Evolutionary conservation across 2,888 invertebrate species (phyloP).

Genomic region (Drosophila rellima): DNA sequence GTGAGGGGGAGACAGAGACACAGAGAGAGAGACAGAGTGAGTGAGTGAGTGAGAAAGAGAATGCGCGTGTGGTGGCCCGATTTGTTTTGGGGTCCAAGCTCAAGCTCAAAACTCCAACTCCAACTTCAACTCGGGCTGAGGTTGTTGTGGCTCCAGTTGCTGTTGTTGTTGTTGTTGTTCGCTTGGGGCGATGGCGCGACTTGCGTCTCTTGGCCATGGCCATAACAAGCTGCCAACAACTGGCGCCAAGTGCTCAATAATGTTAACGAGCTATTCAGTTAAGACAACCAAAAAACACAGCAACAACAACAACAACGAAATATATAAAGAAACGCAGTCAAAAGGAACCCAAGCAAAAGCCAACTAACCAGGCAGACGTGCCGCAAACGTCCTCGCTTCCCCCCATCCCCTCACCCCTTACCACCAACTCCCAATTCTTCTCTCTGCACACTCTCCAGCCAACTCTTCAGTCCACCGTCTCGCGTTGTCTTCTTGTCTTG

Average conservation of each 20-base stretch:
- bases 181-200: conserved; percentile 70
- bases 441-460: not conserved
- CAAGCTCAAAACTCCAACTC: conserved; percentile 1
- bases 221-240: conserved; percentile 84
- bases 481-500: conserved; percentile 17
- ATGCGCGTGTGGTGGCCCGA: conserved; percentile 73
- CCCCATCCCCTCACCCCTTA: not conserved
- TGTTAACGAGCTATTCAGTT: conserved; percentile 85
- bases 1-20: not conserved
- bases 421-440: not conserved
- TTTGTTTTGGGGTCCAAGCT: conserved; percentile 58
- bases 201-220: conserved; percentile 58
- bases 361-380: conserved; percentile 64
- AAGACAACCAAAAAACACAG: conserved; percentile 70
- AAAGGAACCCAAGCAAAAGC: conserved; percentile 43
- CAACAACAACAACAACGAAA: conserved; percentile 45
- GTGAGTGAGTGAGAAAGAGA: too few relatives aligned
- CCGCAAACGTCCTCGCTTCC: conserved; percentile 34
- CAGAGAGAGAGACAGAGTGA: not conserved
- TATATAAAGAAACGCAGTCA: conserved; percentile 30
- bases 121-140: conserved; percentile 5
- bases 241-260: conserved; percentile 86
- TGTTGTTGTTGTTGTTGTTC: conserved; percentile 13
- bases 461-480: not conserved
- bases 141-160: conserved; percentile 43